Percentiles rank a stretch among this genome's conserved stretches.
Evolutionary conservation across 2,113 vertebrate species (phyloP).

Genomic region (Eupsittula cactorum): DNA sequence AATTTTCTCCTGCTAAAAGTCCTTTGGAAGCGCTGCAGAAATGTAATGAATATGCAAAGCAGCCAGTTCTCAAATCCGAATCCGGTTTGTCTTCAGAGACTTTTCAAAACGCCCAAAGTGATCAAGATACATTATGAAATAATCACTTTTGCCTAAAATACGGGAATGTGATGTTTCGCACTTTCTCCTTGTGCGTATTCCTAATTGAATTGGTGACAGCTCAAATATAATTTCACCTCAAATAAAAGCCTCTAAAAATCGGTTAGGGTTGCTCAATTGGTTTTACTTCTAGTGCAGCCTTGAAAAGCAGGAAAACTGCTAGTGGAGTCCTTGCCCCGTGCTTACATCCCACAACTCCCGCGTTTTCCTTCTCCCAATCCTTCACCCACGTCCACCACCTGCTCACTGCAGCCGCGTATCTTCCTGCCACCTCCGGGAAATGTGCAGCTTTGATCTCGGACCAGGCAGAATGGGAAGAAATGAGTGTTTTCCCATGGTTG

Average conservation of each 20-base stretch:
- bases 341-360: not conserved
- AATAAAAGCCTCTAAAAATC: not conserved
- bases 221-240: not conserved
- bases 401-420: not conserved
- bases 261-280: not conserved
- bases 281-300: not conserved
- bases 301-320: not conserved
- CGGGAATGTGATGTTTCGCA: not conserved
- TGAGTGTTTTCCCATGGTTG: not conserved
- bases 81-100: constrained; percentile 44
- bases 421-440: not conserved
- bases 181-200: not conserved
- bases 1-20: constrained; percentile 46
- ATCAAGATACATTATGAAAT: constrained; percentile 39
- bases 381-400: not conserved
- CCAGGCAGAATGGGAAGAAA: not conserved
- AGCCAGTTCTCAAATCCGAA: constrained; percentile 21
- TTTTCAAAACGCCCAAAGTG: constrained; percentile 38
- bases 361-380: not conserved
- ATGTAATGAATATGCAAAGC: constrained; percentile 50
- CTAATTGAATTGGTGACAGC: constrained; percentile 18
- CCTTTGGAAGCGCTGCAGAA: constrained; percentile 43
- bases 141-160: constrained; percentile 33
- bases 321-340: not conserved
- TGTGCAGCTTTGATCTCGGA: not conserved